phyloP scores from a whole-genome alignment of 1,140 invertebrate genomes.

The Aplysia californica region DNA sequence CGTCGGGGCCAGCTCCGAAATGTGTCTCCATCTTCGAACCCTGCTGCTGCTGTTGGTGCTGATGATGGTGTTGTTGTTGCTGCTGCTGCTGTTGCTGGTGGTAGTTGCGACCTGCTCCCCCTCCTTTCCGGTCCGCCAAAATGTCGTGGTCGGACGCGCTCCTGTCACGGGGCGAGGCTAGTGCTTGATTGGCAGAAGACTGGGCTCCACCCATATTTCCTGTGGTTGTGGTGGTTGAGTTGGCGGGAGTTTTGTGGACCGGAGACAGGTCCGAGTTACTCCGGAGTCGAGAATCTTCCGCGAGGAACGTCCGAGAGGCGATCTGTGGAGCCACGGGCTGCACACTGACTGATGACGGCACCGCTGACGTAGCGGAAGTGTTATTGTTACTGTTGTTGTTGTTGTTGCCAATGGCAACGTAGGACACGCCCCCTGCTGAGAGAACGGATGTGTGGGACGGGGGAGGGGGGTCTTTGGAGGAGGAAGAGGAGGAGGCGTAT shows the following conservation, averaged over 20 bases:
- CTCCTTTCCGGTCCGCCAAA: not conserved
- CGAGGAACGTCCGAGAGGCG: conserved; percentile 1
- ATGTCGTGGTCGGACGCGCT: conserved; percentile 22
- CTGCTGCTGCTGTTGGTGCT: not conserved
- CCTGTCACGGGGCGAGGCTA: not conserved
- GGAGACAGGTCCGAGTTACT: conserved; percentile 9
- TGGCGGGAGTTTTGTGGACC: not conserved
- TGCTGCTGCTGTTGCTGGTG: not conserved
- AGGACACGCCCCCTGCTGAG: no score
- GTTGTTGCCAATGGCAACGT: no score
- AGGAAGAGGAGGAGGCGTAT: not conserved
- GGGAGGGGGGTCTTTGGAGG: not conserved
- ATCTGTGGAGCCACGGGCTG: conserved; percentile 17
- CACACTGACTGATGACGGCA: no score
- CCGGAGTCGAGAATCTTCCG: conserved; percentile 28
- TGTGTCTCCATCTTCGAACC: not conserved
- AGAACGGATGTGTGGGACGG: no score
- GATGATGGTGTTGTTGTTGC: not conserved
- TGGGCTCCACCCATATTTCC: no score
- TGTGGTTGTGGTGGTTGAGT: not conserved
- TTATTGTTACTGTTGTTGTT: no score
- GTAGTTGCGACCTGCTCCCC: not conserved
- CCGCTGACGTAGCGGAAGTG: no score
- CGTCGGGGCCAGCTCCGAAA: not conserved
- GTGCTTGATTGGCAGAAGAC: not conserved